phyloP scores from a whole-genome alignment of 2,113 vertebrate species.

The Anser cygnoides region DNA sequence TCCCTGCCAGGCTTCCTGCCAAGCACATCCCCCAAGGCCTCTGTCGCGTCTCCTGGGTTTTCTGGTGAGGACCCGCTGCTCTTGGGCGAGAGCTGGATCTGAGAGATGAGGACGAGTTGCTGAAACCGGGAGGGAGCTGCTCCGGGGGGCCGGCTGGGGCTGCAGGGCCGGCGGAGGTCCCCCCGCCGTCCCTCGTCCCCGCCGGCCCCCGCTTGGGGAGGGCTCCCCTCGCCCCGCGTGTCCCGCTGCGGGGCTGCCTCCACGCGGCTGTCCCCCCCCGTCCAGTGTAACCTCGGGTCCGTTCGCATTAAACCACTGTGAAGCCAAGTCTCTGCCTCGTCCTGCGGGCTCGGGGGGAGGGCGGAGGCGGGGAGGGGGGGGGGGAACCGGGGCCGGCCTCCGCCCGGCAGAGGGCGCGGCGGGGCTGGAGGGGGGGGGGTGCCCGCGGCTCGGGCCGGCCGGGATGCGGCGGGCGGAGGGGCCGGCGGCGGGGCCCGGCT shows the following conservation, averaged over 20 bases:
- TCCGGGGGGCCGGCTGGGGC: neutral
- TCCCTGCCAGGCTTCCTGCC: neutral
- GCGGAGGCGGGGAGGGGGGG: neutral
- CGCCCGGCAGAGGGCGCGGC: neutral
- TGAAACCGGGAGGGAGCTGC: neutral
- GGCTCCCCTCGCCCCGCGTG: conserved; percentile 63
- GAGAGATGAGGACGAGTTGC: neutral
- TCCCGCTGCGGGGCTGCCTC: conserved; percentile 70
- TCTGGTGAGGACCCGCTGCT: neutral
- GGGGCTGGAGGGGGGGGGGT: neutral
- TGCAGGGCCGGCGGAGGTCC: neutral
- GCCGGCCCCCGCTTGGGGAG: conserved; percentile 32
- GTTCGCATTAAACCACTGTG: conserved; percentile 92
- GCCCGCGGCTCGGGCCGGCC: too few relatives aligned
- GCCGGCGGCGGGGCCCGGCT: too few relatives aligned
- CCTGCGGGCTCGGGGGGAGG: neutral
- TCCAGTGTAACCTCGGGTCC: conserved; percentile 80
- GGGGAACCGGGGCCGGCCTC: neutral
- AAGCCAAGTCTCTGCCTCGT: conserved; percentile 74
- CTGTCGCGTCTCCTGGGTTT: neutral
- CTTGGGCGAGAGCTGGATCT: neutral
- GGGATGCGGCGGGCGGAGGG: too few relatives aligned
- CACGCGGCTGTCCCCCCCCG: conserved; percentile 64
- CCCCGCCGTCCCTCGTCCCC: neutral
- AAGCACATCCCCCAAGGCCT: neutral